Conservation (phyloP, 2,797 vertebrate genomes). For the Lepilemur septentrionalis region DNA sequence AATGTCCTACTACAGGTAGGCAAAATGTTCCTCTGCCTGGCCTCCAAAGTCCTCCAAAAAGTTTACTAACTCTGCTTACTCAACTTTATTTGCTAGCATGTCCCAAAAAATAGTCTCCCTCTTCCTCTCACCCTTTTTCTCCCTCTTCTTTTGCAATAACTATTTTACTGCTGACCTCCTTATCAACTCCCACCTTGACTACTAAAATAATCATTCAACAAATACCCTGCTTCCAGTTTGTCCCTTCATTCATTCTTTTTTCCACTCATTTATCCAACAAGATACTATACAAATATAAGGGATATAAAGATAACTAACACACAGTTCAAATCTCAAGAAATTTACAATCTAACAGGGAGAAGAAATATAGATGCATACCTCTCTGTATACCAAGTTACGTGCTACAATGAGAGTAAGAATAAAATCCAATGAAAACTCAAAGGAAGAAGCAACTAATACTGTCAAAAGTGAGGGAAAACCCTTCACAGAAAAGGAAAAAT, state of each 20-base stretch:
- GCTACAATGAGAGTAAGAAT: background rate
- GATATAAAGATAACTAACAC: background rate
- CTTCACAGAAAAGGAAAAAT: background rate
- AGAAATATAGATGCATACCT: background rate
- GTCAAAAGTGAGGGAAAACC: background rate
- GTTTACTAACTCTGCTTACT: background rate
- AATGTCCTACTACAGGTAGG: background rate
- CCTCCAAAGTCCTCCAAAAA: background rate
- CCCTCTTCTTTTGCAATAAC: background rate
- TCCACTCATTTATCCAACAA: background rate
- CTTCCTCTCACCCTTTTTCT: background rate
- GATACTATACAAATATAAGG: background rate
- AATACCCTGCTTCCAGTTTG: background rate
- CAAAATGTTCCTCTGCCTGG: background rate
- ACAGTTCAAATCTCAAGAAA: slow-evolving; percentile 15
- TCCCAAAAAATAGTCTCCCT: background rate
- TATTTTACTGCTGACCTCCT: background rate
- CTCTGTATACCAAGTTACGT: background rate
- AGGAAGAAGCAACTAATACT: background rate
- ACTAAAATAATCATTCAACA: background rate
- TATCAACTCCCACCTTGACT: background rate
- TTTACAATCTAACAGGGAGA: background rate
- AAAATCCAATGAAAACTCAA: background rate
- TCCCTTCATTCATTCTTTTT: background rate
- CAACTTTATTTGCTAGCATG: background rate